Percentiles rank a stretch among this genome's conserved stretches.
Conservation (phyloP, 2,888 invertebrate species). For the Orthosia gracilis region DNA sequence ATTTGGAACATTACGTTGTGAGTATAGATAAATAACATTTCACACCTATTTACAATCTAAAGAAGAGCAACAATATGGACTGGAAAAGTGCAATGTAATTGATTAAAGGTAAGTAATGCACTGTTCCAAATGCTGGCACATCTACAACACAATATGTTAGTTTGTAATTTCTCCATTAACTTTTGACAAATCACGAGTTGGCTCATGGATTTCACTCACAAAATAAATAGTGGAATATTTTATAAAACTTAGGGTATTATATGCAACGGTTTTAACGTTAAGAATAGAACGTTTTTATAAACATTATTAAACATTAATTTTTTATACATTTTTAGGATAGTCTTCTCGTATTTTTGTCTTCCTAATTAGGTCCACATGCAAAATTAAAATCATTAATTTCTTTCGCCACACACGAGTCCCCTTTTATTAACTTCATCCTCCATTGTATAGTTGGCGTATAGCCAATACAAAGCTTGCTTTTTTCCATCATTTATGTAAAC, state of each 20-base stretch:
- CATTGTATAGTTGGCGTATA: constrained; percentile 79
- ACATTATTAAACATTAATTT: background rate
- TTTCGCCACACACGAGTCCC: constrained; percentile 72
- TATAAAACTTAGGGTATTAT: background rate
- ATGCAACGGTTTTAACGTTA: background rate
- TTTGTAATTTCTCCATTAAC: constrained; percentile 33
- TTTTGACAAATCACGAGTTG: constrained; percentile 32
- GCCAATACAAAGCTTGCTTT: constrained; percentile 81
- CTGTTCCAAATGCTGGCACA: constrained; percentile 24
- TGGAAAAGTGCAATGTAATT: constrained; percentile 19
- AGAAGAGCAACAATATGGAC: constrained; percentile 12
- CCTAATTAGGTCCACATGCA: constrained; percentile 80
- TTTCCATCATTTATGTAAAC: constrained; percentile 76
- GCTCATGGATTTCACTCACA: constrained; percentile 20
- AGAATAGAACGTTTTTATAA: background rate
- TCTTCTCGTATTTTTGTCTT: constrained; percentile 30
- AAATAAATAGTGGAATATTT: background rate
- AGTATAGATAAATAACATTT: too few species aligned
- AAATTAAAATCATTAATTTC: constrained; percentile 79
- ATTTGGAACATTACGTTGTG: too few species aligned
- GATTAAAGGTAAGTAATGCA: constrained; percentile 18
- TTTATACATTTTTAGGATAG: background rate
- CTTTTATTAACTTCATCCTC: constrained; percentile 81
- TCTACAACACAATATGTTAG: constrained; percentile 1
- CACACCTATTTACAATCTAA: constrained; percentile 8